phyloP scores from a whole-genome alignment of 2,113 vertebrate genomes.

The Cheilinus undulatus region DNA sequence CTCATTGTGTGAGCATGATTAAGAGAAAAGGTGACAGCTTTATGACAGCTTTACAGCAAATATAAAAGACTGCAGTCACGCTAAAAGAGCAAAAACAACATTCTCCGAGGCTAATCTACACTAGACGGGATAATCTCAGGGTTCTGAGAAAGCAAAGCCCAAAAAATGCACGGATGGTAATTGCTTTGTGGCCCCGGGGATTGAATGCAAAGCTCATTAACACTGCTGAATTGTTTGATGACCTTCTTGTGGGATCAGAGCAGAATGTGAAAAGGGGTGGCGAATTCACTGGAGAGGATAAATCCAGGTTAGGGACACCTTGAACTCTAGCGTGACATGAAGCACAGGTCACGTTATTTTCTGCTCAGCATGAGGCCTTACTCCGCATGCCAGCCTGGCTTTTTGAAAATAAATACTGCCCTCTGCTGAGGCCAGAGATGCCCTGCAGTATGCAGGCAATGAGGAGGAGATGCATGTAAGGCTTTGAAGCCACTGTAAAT shows the following conservation, averaged over 20 bases:
- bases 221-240: not conserved
- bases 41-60: not conserved
- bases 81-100: not conserved
- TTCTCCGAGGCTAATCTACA: not conserved
- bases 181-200: conserved; percentile 16
- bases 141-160: not conserved
- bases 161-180: not conserved
- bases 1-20: conserved; percentile 19
- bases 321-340: conserved; percentile 1
- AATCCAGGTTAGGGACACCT: not conserved
- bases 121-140: not conserved
- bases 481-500: no score
- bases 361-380: not conserved
- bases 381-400: not conserved
- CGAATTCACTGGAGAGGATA: not conserved
- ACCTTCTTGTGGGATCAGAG: conserved; percentile 24
- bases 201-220: conserved; percentile 25
- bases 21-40: not conserved
- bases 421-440: conserved; percentile 44
- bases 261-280: not conserved
- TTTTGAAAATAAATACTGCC: conserved; percentile 64
- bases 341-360: not conserved
- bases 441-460: not conserved
- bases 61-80: not conserved
- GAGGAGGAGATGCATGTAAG: not conserved